These are phyloP conservation scores for Spodoptera litura DNA, from an alignment of 1,140 invertebrate genomes.

Conservation along the genomic window DNA sequence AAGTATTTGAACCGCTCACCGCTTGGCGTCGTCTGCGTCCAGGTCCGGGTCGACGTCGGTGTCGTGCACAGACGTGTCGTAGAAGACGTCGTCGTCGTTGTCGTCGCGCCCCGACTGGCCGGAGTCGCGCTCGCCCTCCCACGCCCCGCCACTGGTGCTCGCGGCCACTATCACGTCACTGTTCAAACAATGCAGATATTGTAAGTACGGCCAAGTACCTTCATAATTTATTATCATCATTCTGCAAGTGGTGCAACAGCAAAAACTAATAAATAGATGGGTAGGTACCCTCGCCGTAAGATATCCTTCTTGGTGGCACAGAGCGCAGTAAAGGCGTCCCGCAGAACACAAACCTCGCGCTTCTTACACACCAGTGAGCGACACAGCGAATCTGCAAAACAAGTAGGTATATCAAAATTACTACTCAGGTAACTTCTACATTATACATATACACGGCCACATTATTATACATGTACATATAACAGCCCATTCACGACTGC, in stretches of 20 bases:
- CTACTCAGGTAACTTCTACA: too few species aligned
- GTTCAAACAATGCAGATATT: background rate
- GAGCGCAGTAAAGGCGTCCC: constrained; percentile 94
- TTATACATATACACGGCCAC: too few species aligned
- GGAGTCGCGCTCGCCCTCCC: constrained; percentile 15
- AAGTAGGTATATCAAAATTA: background rate
- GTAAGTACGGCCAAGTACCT: too few species aligned
- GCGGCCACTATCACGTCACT: constrained; percentile 68
- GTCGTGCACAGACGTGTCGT: constrained; percentile 59
- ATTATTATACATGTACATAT: too few species aligned
- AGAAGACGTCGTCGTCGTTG: constrained; percentile 77
- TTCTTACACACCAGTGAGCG: constrained; percentile 94
- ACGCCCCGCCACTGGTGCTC: constrained; percentile 45
- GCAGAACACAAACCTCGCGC: constrained; percentile 94
- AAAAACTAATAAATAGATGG: background rate
- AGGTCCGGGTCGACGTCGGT: constrained; percentile 16
- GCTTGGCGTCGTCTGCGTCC: constrained; percentile 38
- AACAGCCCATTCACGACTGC: too few species aligned
- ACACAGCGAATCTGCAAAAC: constrained; percentile 92
- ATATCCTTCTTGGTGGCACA: constrained; percentile 95
- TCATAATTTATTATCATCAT: background rate
- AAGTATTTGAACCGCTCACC: constrained; percentile 3
- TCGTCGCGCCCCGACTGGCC: constrained; percentile 46
- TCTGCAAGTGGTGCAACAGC: background rate
- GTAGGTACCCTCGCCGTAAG: constrained; percentile 91